phyloP scores from a whole-genome alignment of 30 jellyfish, hydroid and myxozoan species.

The Phacellophora camtschatica region DNA sequence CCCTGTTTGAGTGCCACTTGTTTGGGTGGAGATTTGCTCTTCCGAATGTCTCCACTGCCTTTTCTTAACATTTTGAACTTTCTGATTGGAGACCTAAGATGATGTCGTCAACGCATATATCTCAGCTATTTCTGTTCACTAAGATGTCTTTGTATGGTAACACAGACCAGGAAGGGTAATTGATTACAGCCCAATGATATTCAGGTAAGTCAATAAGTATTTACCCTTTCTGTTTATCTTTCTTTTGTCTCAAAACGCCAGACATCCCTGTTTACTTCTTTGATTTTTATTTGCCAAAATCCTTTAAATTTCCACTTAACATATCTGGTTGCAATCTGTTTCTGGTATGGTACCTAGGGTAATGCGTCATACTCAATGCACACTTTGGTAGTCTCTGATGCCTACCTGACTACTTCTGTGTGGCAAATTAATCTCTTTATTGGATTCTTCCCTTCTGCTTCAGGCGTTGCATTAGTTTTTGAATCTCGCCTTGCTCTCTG shows the following conservation, averaged over 20 bases:
- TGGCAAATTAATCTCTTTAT: conserved; percentile 33
- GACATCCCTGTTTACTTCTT: conserved; percentile 35
- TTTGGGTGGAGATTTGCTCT: conserved; percentile 2
- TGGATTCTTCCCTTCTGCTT: neutral
- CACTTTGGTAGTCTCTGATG: conserved; percentile 28
- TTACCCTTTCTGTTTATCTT: neutral
- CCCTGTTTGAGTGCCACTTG: conserved; percentile 63
- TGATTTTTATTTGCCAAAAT: conserved; percentile 14
- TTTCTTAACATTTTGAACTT: conserved; percentile 29
- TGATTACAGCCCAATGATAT: conserved; percentile 45
- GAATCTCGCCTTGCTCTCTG: conserved; percentile 19
- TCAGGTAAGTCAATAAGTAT: conserved; percentile 27
- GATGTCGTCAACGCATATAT: neutral
- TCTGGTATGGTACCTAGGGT: conserved; percentile 11
- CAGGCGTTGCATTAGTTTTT: neutral
- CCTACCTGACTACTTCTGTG: conserved; percentile 38
- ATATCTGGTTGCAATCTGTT: conserved; percentile 37
- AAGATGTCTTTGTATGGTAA: conserved; percentile 40
- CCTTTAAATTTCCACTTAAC: conserved; percentile 29
- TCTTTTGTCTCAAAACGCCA: conserved; percentile 47
- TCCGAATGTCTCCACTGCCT: neutral
- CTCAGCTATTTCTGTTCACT: conserved; percentile 8
- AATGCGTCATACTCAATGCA: conserved; percentile 63
- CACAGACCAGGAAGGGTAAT: conserved; percentile 54
- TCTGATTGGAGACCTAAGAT: neutral